Percentiles rank a stretch among this genome's conserved stretches.
Conservation (phyloP, 2,113 vertebrate genomes). For the Nesoenas mayeri region DNA sequence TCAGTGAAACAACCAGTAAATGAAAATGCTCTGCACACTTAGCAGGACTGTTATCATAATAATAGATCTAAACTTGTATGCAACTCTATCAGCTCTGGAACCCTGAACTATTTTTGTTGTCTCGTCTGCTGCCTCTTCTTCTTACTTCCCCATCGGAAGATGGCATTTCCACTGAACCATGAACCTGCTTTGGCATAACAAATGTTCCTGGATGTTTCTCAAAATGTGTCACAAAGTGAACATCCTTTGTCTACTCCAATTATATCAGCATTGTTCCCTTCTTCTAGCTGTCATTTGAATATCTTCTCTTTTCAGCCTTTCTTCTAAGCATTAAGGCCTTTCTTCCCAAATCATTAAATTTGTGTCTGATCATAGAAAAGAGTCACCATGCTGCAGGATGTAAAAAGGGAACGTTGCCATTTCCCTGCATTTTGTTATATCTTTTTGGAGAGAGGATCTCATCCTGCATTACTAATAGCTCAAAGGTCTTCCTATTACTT, state of each 20-base stretch:
- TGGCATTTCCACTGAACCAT: constrained; percentile 70
- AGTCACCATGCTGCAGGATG: constrained; percentile 20
- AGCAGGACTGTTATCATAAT: background rate
- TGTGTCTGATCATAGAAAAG: constrained; percentile 43
- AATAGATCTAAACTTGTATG: background rate
- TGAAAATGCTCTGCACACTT: background rate
- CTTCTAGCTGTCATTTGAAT: constrained; percentile 66
- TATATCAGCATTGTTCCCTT: constrained; percentile 60
- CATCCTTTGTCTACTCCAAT: constrained; percentile 56
- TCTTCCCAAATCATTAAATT: constrained; percentile 45
- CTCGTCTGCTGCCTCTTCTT: constrained; percentile 28
- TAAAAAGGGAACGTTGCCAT: background rate
- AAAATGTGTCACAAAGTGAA: constrained; percentile 70
- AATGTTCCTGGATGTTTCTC: constrained; percentile 67
- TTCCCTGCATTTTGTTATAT: background rate
- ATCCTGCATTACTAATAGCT: constrained; percentile 1
- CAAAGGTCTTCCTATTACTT: constrained; percentile 12
- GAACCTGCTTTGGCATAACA: constrained; percentile 58
- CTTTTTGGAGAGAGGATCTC: background rate
- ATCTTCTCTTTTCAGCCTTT: constrained; percentile 41
- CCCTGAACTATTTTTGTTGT: constrained; percentile 24
- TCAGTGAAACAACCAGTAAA: background rate
- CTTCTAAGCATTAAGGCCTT: constrained; percentile 36
- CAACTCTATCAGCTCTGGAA: background rate
- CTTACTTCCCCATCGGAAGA: constrained; percentile 38